Conservation (phyloP, 1,140 invertebrate species). For the Littorina saxatilis region DNA sequence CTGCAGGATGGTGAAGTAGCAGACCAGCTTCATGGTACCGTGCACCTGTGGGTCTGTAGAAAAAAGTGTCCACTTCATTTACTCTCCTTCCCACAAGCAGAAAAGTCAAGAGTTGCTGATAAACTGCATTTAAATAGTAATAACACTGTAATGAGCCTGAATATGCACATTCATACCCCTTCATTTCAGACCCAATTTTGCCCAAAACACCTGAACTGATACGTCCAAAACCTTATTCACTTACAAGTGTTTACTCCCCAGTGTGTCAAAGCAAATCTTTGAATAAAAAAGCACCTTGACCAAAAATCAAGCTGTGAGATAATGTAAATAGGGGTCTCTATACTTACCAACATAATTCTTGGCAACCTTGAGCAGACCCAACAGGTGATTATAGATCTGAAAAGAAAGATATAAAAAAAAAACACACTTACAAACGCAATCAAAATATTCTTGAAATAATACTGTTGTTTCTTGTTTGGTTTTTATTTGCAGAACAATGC, state of each 20-base stretch:
- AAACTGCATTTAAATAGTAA: neutral
- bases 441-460: neutral
- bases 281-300: too few species aligned
- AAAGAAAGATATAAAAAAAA: neutral
- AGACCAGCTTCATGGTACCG: conserved; percentile 91
- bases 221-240: too few species aligned
- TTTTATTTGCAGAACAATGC: too few species aligned
- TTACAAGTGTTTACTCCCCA: too few species aligned
- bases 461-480: neutral
- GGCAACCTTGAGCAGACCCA: conserved; percentile 84
- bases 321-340: neutral
- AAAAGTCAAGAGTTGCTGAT: neutral
- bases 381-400: conserved; percentile 83
- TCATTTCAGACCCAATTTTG: too few species aligned
- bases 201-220: too few species aligned
- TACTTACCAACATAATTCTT: conserved; percentile 82
- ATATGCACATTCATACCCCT: neutral
- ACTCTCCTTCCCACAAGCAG: too few species aligned
- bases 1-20: conserved; percentile 92
- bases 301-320: neutral
- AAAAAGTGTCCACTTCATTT: too few species aligned
- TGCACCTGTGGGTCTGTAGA: conserved; percentile 87
- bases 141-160: neutral
- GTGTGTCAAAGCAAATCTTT: too few species aligned
- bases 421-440: neutral